phyloP scores from a whole-genome alignment of 2,888 invertebrate species.

The Drosophila formosana region DNA sequence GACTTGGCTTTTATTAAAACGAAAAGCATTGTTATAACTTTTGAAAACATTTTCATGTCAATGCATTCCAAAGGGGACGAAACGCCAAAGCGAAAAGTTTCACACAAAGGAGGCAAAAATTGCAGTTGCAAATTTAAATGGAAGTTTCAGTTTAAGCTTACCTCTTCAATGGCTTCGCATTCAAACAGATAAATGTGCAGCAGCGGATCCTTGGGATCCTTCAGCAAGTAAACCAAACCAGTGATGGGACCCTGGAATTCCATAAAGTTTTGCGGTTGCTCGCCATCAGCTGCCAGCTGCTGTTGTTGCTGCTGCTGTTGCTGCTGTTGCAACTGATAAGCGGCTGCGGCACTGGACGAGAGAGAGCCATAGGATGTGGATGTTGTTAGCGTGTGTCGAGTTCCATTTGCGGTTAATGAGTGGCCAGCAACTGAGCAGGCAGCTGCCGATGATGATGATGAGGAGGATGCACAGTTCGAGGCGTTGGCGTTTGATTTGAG shows the following conservation, averaged over 20 bases:
- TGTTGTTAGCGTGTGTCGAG: constrained; percentile 77
- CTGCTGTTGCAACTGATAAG: constrained; percentile 72
- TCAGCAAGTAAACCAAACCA: constrained; percentile 90
- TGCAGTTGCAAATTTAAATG: constrained; percentile 12
- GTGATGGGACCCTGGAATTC: constrained; percentile 87
- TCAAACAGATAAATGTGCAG: constrained; percentile 91
- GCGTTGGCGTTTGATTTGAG: constrained; percentile 67
- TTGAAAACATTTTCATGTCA: constrained; percentile 58
- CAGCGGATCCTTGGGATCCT: constrained; percentile 90
- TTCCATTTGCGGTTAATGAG: constrained; percentile 60
- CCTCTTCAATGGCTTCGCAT: constrained; percentile 89
- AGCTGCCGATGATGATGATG: constrained; percentile 23
- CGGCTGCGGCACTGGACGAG: constrained; percentile 78
- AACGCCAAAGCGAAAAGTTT: constrained; percentile 25
- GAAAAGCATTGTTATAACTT: constrained; percentile 55
- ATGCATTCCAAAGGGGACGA: constrained; percentile 41
- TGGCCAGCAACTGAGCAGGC: constrained; percentile 27
- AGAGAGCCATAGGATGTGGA: constrained; percentile 83
- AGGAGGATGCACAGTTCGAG: constrained; percentile 16
- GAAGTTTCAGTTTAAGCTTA: constrained; percentile 86
- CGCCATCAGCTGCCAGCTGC: constrained; percentile 46
- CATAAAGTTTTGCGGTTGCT: constrained; percentile 82
- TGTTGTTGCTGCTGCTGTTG: constrained; percentile 55
- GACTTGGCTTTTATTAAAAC: constrained; percentile 22
- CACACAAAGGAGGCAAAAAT: constrained; percentile 31